A percentile compares a stretch with the other conserved stretches of the same genome.
Evolutionary conservation across 2,113 vertebrate species (phyloP).

Genomic region (Trinectes maculatus): DNA sequence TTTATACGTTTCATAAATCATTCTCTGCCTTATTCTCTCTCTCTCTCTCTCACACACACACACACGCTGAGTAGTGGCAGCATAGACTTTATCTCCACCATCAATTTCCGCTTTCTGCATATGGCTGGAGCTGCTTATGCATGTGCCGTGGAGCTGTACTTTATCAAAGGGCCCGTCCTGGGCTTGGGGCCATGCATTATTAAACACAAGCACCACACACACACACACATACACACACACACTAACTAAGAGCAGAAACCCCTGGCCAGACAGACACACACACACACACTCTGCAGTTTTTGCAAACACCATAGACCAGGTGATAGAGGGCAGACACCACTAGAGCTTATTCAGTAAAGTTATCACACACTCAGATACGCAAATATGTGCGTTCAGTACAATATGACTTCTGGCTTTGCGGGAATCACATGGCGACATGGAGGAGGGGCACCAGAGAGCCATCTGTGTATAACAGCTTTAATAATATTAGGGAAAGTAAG

Average conservation of each 20-base stretch:
- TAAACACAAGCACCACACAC: slow-evolving; percentile 75
- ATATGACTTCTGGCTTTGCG: slow-evolving; percentile 3
- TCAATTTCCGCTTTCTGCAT: slow-evolving; percentile 84
- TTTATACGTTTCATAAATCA: slow-evolving; percentile 73
- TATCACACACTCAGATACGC: background rate
- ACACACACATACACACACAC: slow-evolving; percentile 34
- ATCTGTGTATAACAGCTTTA: slow-evolving; percentile 9
- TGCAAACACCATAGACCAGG: slow-evolving; percentile 35
- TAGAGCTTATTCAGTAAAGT: slow-evolving; percentile 39
- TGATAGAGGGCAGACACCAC: slow-evolving; percentile 47
- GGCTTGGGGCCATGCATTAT: slow-evolving; percentile 83
- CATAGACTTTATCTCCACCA: slow-evolving; percentile 82
- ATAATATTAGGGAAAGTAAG: background rate
- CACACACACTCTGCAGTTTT: slow-evolving; percentile 41
- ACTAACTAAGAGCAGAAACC: slow-evolving; percentile 45
- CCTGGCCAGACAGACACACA: slow-evolving; percentile 51
- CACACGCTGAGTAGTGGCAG: slow-evolving; percentile 36
- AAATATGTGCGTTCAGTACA: slow-evolving; percentile 24
- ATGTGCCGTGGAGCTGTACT: slow-evolving; percentile 79
- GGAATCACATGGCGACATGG: background rate
- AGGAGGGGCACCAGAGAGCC: slow-evolving; percentile 3
- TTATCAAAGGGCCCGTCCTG: slow-evolving; percentile 83
- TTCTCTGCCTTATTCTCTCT: slow-evolving; percentile 49
- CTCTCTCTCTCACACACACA: slow-evolving; percentile 39
- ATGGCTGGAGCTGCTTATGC: slow-evolving; percentile 84